A percentile compares a stretch with the other conserved stretches of the same genome.
These are phyloP conservation scores for Diadegma fenestrale DNA, from an alignment of 2,888 invertebrate genomes.

Conservation along the genomic window DNA sequence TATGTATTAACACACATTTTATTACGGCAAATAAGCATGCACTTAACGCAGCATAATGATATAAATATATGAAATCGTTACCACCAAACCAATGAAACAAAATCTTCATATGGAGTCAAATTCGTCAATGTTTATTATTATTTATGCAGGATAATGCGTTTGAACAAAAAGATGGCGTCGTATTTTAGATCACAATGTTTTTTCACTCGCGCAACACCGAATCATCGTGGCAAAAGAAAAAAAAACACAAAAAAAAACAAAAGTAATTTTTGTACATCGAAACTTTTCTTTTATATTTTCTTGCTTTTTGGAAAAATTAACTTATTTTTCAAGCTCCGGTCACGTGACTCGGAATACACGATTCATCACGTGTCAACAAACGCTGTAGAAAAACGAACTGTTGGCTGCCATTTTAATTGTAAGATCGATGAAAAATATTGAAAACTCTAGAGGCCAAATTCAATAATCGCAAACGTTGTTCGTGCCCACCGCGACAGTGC, in stretches of 20 bases:
- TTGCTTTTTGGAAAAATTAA: slow-evolving; percentile 37
- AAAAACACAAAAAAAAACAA: too few relatives aligned
- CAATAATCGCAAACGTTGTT: slow-evolving; percentile 31
- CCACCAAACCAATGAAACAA: background rate
- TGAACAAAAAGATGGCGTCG: slow-evolving; percentile 2
- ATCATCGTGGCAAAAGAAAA: background rate
- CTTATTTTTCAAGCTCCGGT: slow-evolving; percentile 29
- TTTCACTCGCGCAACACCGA: background rate
- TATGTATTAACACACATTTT: background rate
- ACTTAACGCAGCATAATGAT: background rate
- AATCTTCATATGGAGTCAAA: background rate
- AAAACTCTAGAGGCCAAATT: background rate
- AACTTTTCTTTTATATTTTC: background rate
- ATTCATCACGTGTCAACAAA: slow-evolving; percentile 32
- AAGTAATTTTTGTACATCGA: background rate
- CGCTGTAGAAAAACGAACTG: slow-evolving; percentile 7
- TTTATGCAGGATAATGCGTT: background rate
- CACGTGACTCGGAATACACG: slow-evolving; percentile 50
- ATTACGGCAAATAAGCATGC: background rate
- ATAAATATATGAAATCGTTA: background rate
- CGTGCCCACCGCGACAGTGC: slow-evolving; percentile 57
- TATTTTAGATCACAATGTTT: slow-evolving; percentile 15
- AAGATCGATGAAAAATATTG: slow-evolving; percentile 11
- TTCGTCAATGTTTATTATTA: background rate
- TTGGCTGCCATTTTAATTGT: slow-evolving; percentile 13